Percentiles rank a stretch among this genome's conserved stretches.
Conservation (phyloP, 2,888 invertebrate species). For the Smittia sp. region DNA sequence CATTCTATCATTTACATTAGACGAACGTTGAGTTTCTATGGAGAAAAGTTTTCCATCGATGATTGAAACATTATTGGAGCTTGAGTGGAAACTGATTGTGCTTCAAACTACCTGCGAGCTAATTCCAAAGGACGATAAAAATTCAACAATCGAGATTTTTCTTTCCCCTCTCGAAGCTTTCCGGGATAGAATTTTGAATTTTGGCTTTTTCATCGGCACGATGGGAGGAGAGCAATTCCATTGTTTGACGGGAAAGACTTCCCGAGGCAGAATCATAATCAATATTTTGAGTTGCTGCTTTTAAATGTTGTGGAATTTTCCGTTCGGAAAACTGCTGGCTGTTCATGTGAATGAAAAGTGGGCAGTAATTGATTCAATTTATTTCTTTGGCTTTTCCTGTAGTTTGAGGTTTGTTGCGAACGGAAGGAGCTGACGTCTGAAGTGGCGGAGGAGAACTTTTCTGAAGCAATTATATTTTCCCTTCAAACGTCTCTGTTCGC, state of each 20-base stretch:
- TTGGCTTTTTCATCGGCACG: not conserved
- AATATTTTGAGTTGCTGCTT: conserved; percentile 25
- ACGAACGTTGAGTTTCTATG: not conserved
- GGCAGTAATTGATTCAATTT: conserved; percentile 36
- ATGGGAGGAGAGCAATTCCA: not conserved
- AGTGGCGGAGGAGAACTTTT: not conserved
- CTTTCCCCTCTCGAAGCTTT: not conserved
- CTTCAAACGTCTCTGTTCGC: not conserved
- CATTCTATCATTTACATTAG: not conserved
- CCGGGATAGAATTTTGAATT: not conserved
- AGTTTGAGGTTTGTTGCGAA: not conserved
- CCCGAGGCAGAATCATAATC: conserved; percentile 28
- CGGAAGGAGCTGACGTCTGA: not conserved
- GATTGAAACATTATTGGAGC: conserved; percentile 8
- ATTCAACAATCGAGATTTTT: not conserved
- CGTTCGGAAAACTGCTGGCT: not conserved
- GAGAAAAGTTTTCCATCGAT: not conserved
- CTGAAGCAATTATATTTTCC: conserved; percentile 13
- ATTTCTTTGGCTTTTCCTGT: not conserved
- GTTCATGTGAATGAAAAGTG: not conserved
- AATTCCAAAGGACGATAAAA: not conserved
- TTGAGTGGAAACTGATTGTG: not conserved
- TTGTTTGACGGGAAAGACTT: conserved; percentile 12
- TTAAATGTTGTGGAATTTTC: conserved; percentile 1
- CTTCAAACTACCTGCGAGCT: conserved; percentile 7